These are phyloP conservation scores for Candidula unifasciata DNA, from an alignment of 2,888 invertebrate species.

Conservation along the genomic window DNA sequence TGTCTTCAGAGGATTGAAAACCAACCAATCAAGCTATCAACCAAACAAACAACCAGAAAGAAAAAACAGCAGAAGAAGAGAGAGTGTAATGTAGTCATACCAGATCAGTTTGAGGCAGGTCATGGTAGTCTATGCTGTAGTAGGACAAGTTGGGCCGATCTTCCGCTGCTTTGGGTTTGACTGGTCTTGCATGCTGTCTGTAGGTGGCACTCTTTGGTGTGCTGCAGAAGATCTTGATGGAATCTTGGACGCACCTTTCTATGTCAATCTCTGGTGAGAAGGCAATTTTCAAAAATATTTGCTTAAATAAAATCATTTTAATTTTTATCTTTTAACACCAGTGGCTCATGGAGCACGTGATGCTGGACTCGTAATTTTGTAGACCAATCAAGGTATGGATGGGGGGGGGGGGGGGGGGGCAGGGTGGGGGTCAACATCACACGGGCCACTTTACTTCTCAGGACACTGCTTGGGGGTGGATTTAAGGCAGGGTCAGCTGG, in stretches of 20 bases:
- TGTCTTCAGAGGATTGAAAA: too few species aligned
- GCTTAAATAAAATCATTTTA: not conserved
- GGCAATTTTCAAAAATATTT: not conserved
- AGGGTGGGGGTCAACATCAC: not conserved
- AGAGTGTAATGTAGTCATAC: conserved; percentile 56
- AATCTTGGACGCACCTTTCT: conserved; percentile 92
- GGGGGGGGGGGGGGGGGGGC: too few species aligned
- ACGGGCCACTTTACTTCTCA: too few species aligned
- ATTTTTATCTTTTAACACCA: not conserved
- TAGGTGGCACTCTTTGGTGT: conserved; percentile 93
- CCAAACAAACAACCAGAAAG: too few species aligned
- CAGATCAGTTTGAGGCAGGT: conserved; percentile 70
- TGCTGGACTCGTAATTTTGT: too few species aligned
- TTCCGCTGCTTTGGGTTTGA: conserved; percentile 55
- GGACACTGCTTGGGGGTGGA: too few species aligned
- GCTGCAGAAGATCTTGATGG: conserved; percentile 88
- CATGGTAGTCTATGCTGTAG: conserved; percentile 73
- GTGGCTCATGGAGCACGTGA: not conserved
- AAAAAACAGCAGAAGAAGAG: too few species aligned
- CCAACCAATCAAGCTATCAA: too few species aligned
- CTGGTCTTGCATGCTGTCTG: conserved; percentile 83
- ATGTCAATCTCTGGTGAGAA: conserved; percentile 89
- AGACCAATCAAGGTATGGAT: too few species aligned
- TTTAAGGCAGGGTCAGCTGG: too few species aligned
- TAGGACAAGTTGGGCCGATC: conserved; percentile 69